Base-by-base conservation (phyloP, 2,797 vertebrate genomes). In the Hirundo rustica region DNA sequence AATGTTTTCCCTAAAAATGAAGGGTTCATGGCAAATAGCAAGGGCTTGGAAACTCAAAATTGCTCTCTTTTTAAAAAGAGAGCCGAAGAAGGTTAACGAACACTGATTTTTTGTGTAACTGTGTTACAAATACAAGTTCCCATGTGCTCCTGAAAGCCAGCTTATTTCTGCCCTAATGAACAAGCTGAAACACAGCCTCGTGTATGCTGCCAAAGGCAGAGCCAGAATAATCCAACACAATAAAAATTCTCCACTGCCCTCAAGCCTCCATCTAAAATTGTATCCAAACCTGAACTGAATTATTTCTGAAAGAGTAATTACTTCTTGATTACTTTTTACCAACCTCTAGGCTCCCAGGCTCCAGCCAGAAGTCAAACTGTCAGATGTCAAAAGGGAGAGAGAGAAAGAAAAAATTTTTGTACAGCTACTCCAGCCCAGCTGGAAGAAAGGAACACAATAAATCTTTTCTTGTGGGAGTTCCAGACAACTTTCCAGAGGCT, bases 301-400 rank as follows among this genome's bases (percentile, higher is more conserved):
- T 92, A 93, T 95, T 94, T 96, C 82, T 95, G 76, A 91, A 91
- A 88, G 70, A 34, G 42, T 93, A 95, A 92, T 95, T 96, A 92
- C 73, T 94, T 94, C 79, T 89, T 95, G 92, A 97, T 95, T 95
- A 75, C 78, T 93, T 93, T 94, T 96, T 77, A 83, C 91, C 92
- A 96, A 92, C 61, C 61, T 89, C 58, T 92, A 94, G 86, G 92
- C 89, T 97, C 48, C 61, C 72, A 88, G 82, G 65, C 85, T 96
- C 65, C 89, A 89, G 86, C 89, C 81, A 91, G 75, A 88, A 93
- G 78, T 93, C 11, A 13, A 94, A 85, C 76, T 95, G 72, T 92
- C 82, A 94, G 54, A 93, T 70, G 85, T 94, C 30, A 18, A 84
- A 85, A 83, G 22, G 23, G 38, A 76, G 45, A 68, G 60, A 88